Percentiles rank a stretch among this genome's conserved stretches.
These are phyloP conservation scores for Sepiola atlantica DNA, from an alignment of 2,888 invertebrate species.

Conservation along the genomic window DNA sequence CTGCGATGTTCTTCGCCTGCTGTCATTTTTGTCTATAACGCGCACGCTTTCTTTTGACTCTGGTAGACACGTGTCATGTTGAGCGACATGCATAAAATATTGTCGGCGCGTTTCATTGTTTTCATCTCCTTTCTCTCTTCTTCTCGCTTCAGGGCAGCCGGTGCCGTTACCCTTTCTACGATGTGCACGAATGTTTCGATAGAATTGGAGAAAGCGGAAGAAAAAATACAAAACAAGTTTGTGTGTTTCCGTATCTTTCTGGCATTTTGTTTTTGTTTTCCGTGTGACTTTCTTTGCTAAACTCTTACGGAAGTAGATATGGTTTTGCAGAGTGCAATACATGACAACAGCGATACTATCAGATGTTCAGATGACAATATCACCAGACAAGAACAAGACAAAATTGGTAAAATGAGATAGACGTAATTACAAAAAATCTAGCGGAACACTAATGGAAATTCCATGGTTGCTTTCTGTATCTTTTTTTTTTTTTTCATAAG, in stretches of 20 bases:
- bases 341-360: too few species aligned
- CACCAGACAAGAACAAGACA: too few species aligned
- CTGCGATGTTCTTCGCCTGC: too few species aligned
- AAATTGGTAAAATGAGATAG: too few species aligned
- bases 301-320: neutral
- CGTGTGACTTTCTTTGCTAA: neutral
- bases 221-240: conserved; percentile 72
- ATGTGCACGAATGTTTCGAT: conserved; percentile 72
- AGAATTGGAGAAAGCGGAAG: conserved; percentile 74
- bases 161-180: conserved; percentile 74
- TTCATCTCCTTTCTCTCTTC: neutral
- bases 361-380: too few species aligned
- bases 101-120: neutral
- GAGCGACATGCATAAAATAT: neutral
- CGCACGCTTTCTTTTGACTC: neutral
- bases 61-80: neutral
- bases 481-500: neutral
- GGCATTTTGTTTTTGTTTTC: neutral
- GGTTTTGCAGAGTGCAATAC: too few species aligned
- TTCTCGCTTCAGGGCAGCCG: conserved; percentile 62
- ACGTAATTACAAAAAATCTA: too few species aligned
- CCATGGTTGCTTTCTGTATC: neutral
- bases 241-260: neutral
- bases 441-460: too few species aligned
- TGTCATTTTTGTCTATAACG: too few species aligned